Percentiles rank a stretch among this genome's conserved stretches.
phyloP scores from a whole-genome alignment of 2,797 vertebrate genomes.

The Malacoctenus gilli region DNA sequence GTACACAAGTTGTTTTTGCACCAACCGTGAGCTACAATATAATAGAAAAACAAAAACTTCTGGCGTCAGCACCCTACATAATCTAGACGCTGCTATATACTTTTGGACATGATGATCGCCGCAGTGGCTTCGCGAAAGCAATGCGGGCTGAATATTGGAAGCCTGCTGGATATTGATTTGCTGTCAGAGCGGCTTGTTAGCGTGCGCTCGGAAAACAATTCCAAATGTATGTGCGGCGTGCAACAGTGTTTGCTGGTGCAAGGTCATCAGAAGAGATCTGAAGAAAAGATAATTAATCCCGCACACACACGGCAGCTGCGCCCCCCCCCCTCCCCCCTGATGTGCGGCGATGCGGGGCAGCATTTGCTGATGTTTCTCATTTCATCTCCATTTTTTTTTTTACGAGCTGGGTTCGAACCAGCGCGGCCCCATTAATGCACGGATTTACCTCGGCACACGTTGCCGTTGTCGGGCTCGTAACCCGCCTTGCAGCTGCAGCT shows the following conservation, averaged over 20 bases:
- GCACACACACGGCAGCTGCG: neutral
- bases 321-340: too few species aligned
- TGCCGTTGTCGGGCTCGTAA: constrained; percentile 91
- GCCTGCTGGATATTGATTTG: constrained; percentile 48
- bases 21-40: too few species aligned
- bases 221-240: constrained; percentile 10
- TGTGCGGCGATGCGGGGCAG: constrained; percentile 5
- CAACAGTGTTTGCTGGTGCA: constrained; percentile 6
- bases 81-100: neutral
- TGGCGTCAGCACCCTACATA: constrained; percentile 1
- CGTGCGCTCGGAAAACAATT: constrained; percentile 15
- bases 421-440: constrained; percentile 21
- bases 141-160: constrained; percentile 36
- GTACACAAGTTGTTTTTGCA: neutral
- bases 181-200: constrained; percentile 28
- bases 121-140: constrained; percentile 1
- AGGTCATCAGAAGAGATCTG: constrained; percentile 20
- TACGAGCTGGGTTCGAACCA: constrained; percentile 12
- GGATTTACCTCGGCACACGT: constrained; percentile 91
- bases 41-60: neutral
- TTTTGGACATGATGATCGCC: constrained; percentile 9
- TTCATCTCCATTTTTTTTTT: constrained; percentile 6
- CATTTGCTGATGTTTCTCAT: constrained; percentile 13
- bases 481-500: constrained; percentile 96
- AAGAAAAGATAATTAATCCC: constrained; percentile 7